A percentile compares a stretch with the other conserved stretches of the same genome.
Conservation (phyloP, 2,888 invertebrate genomes). For the Pterostichus niger region DNA sequence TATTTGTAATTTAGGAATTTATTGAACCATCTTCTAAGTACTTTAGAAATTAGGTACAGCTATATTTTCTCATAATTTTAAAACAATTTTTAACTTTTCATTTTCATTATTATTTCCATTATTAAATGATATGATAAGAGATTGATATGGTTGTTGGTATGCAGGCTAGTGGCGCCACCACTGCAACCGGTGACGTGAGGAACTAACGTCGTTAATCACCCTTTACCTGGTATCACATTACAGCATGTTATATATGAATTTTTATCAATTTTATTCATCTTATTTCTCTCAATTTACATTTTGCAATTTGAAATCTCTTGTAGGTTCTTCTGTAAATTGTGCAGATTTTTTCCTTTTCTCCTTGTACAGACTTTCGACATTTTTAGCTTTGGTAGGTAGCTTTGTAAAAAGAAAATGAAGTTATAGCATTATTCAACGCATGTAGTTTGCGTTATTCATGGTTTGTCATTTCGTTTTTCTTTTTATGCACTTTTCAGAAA, state of each 20-base stretch:
- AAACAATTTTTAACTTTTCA: no score
- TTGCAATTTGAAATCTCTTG: not conserved
- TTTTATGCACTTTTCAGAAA: slow-evolving; percentile 23
- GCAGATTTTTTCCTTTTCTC: slow-evolving; percentile 7
- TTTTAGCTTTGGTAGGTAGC: slow-evolving; percentile 31
- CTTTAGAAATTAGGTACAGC: no score
- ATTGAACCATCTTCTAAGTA: no score
- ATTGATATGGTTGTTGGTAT: slow-evolving; percentile 62
- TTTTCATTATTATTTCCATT: not conserved
- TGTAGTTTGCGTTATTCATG: slow-evolving; percentile 8
- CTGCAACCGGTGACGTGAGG: slow-evolving; percentile 49
- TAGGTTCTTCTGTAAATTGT: slow-evolving; percentile 19
- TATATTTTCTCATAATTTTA: no score
- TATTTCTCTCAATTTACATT: slow-evolving; percentile 8
- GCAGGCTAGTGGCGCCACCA: slow-evolving; percentile 58
- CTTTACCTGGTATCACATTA: slow-evolving; percentile 60
- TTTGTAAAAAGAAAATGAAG: not conserved
- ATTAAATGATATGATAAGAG: not conserved
- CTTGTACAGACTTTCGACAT: slow-evolving; percentile 19
- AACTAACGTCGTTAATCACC: slow-evolving; percentile 53
- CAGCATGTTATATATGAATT: slow-evolving; percentile 48
- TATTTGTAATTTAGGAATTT: no score
- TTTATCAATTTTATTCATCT: slow-evolving; percentile 47
- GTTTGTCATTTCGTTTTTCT: slow-evolving; percentile 11
- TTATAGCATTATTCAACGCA: slow-evolving; percentile 7